Base-by-base conservation (phyloP, 2,113 vertebrate genomes). In the Papio anubis region DNA sequence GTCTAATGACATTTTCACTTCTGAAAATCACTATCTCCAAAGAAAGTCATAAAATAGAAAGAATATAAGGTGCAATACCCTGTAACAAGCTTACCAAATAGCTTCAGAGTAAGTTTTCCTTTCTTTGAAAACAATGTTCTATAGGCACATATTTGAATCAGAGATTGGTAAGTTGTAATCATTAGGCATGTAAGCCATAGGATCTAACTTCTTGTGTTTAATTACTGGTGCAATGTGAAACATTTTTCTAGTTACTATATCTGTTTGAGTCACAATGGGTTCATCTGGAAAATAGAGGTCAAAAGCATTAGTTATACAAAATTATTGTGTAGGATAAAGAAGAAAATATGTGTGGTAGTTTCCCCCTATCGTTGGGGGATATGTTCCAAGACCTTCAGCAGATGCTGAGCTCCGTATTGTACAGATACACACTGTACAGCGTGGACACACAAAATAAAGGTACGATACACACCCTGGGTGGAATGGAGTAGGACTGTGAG, bases 1-100 rank as follows among this genome's bases (percentile, higher is more conserved):
- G n/a, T 50, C 35, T 87, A 86, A 68, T 70, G 68, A 30, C 68
- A 82, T 97, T 90, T 90, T 91, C 57, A 68, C 78, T 82, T 90
- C 40, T 75, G 40, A 52, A 76, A 87, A 93, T 81, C 68, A 87
- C 5, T 81, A 64, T 45, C 55, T 90, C 50, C 68, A 90, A 93
- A 55, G 59, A 86, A 59, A 76, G 38, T 87, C 40, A 82, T 81
- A 45, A 95, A 93, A 68, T 76, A 86, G 20, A 76, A 93, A 81
- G 45, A 50, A 86, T 93, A 43, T 76, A n/a, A 25, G n/a, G 30
- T 94, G 6, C 4, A 92, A n/a, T 88, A 88, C 5, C 35, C 23
- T 84, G 45, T 92, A 35, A 72, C 18, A 64, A 20, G 23, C 52
- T 72, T 83, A 87, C 38, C 73, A 61, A 17, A 35, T 88, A 88